Percentiles rank a stretch among this genome's conserved stretches.
phyloP scores from a whole-genome alignment of 2,113 vertebrate genomes.

The Sander lucioperca region DNA sequence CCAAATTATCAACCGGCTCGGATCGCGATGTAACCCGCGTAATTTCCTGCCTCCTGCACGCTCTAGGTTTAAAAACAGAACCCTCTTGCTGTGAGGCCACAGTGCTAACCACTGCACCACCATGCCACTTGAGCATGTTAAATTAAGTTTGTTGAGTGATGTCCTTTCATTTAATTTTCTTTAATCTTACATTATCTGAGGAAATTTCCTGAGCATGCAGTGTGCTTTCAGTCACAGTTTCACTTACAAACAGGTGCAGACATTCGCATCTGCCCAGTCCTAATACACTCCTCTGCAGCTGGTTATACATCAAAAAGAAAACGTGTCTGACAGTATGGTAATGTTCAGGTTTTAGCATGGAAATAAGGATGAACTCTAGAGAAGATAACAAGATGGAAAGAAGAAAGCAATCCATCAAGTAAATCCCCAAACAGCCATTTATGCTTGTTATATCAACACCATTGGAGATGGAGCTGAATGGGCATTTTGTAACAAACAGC shows the following conservation, averaged over 20 bases:
- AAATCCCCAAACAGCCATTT: slow-evolving; percentile 57
- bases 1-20: too few species aligned
- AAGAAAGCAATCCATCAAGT: slow-evolving; percentile 60
- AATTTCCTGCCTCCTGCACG: too few species aligned
- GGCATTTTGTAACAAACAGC: slow-evolving; percentile 23
- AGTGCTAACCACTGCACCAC: too few species aligned
- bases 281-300: neutral
- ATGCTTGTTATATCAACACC: slow-evolving; percentile 52
- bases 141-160: neutral
- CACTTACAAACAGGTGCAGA: slow-evolving; percentile 14
- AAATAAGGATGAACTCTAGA: slow-evolving; percentile 50
- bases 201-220: neutral
- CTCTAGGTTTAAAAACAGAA: too few species aligned
- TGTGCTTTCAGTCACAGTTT: neutral
- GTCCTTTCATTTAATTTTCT: neutral
- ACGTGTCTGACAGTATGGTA: slow-evolving; percentile 43
- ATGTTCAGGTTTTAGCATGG: slow-evolving; percentile 52
- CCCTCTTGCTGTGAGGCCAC: too few species aligned
- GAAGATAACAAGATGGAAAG: slow-evolving; percentile 59
- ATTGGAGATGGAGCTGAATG: slow-evolving; percentile 25
- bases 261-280: neutral
- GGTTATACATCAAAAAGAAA: slow-evolving; percentile 49
- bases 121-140: neutral
- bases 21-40: too few species aligned
- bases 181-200: neutral